phyloP scores from a whole-genome alignment of 2,888 invertebrate genomes.

The Heteropelma amictum region DNA sequence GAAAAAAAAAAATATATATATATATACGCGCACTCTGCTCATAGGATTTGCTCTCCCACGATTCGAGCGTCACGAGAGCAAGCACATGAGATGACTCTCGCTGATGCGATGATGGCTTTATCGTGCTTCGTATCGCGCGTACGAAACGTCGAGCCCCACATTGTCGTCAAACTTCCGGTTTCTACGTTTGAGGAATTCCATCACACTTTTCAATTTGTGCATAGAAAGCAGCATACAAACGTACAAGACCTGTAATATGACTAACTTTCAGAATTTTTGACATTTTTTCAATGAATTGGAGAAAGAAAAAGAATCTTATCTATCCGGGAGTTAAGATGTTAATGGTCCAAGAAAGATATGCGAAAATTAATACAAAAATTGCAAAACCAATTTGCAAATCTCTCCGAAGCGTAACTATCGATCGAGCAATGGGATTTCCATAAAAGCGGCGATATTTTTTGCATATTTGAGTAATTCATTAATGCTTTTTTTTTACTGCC shows the following conservation, averaged over 20 bases:
- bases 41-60: slow-evolving; percentile 19
- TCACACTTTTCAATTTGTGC: not conserved
- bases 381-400: no score
- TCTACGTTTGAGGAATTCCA: not conserved
- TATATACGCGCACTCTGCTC: slow-evolving; percentile 61
- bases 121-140: slow-evolving; percentile 40
- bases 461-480: not conserved
- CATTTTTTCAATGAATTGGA: no score
- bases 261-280: no score
- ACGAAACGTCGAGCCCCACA: not conserved
- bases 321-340: no score
- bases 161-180: slow-evolving; percentile 24
- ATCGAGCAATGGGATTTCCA: no score
- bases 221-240: no score
- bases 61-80: slow-evolving; percentile 13
- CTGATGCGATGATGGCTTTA: slow-evolving; percentile 66
- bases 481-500: not conserved
- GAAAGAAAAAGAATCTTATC: no score
- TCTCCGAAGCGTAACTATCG: no score
- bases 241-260: no score
- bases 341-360: no score
- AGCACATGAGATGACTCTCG: slow-evolving; percentile 28
- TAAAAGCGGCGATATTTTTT: no score
- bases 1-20: slow-evolving; percentile 14
- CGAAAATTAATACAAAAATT: no score